Evolutionary conservation across 2,888 invertebrate genomes (phyloP).

Genomic region (Cyclophora albipunctata): DNA sequence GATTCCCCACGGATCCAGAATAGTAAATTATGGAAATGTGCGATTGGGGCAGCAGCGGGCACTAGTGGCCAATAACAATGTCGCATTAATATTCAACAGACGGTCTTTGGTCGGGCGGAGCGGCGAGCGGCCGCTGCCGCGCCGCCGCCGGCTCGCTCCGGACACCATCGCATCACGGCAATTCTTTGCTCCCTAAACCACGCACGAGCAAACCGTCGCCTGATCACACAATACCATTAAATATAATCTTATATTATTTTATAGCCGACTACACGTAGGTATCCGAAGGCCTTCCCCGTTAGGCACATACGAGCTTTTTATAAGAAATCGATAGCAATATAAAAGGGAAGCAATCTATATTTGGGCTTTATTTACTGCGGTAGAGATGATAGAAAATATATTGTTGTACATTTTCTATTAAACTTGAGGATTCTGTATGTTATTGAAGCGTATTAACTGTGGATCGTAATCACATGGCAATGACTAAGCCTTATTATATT

Average conservation of each 20-base stretch:
- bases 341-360: too few species aligned
- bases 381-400: too few species aligned
- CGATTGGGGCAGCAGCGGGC: conserved; percentile 72
- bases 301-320: too few species aligned
- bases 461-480: too few species aligned
- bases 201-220: conserved; percentile 23
- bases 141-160: conserved; percentile 25
- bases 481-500: too few species aligned
- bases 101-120: conserved; percentile 61
- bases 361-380: too few species aligned
- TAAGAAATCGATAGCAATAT: too few species aligned
- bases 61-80: conserved; percentile 74
- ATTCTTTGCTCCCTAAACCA: conserved; percentile 49
- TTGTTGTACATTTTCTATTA: too few species aligned
- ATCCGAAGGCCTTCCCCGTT: conserved; percentile 1
- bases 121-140: conserved; percentile 18
- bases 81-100: conserved; percentile 74
- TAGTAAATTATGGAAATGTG: conserved; percentile 75
- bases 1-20: conserved; percentile 71
- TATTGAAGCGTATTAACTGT: too few species aligned
- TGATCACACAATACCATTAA: conserved; percentile 36
- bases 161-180: conserved; percentile 52
- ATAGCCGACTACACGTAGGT: conserved; percentile 9
- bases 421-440: too few species aligned
- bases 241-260: conserved; percentile 12